Evolutionary conservation across 2,888 invertebrate genomes (phyloP), one percentile per base, ranked within the genome.

Genomic region (Drosophila quinaria): DNA sequence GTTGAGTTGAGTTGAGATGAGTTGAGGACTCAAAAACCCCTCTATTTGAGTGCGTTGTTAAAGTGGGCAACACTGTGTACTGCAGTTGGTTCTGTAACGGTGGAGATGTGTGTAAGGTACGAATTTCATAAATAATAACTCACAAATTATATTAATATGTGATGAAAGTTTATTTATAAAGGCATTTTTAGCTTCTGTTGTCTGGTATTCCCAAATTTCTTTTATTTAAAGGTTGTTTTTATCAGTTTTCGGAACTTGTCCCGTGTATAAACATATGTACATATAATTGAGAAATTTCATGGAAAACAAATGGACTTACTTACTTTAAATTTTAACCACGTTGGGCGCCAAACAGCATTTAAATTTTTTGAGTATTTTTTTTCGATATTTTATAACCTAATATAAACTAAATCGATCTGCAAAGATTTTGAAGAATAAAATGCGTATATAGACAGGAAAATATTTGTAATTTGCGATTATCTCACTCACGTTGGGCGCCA

Each of bases 1-100:
- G 41, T 51, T 51, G 56, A 17, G 50, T 49, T 29, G 29, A 29
- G 29, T n/a, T 13, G 13, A n/a, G 37, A n/a, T 41, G 46, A 6
- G n/a, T 13, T 17, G 17, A 37, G 37, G 9, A 25, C 22, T 25
- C 2, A 8, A 37, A 37, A 3, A 15, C 10, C n/a, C 35, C 37
- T n/a, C 44, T 33, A 31, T 52, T 35, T 49, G 37, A 25, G 33
- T 31, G 15, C n/a, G 25, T 9, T 35, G n/a, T 22, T 33, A 9
- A 33, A 49, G 13, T 31, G 19, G 15, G 42, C 29, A 29, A 17
- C 33, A 50, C 13, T 35, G 19, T 39, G 44, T 15, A 17, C 51
- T 46, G 59, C 11, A 33, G 4, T 29, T 15, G 13, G 1, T 10
- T 19, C 29, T 22, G 3, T 1, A 49, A 10, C 11, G 47, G 47